Percentiles rank a stretch among this genome's conserved stretches.
These are phyloP conservation scores for Drosophila mauritiana DNA, from an alignment of 1,140 invertebrate species.

Conservation along the genomic window DNA sequence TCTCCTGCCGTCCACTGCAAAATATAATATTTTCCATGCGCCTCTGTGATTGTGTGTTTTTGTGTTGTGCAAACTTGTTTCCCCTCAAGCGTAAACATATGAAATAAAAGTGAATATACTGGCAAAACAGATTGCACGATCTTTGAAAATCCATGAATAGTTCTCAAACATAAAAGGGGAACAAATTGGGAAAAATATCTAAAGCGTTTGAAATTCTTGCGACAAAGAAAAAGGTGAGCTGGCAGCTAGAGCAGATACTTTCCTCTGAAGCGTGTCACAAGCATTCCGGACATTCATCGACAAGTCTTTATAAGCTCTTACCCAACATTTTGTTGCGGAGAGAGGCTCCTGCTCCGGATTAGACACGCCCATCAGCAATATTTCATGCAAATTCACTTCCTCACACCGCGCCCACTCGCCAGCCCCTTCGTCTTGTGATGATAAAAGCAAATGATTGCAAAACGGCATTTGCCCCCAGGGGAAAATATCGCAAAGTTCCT, in stretches of 20 bases:
- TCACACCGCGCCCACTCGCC: neutral
- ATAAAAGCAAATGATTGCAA: constrained; percentile 51
- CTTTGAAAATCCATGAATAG: neutral
- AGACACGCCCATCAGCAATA: constrained; percentile 7
- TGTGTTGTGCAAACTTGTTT: neutral
- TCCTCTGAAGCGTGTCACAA: neutral
- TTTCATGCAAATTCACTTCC: constrained; percentile 38
- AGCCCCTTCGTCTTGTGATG: neutral
- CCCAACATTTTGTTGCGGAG: constrained; percentile 8
- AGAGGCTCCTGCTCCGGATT: constrained; percentile 11
- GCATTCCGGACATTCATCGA: constrained; percentile 23
- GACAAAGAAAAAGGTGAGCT: constrained; percentile 16
- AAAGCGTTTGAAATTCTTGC: constrained; percentile 10
- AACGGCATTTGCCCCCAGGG: constrained; percentile 37
- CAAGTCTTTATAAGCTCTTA: constrained; percentile 20
- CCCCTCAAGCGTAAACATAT: neutral
- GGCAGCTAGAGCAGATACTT: neutral
- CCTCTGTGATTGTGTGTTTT: constrained; percentile 10
- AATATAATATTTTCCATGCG: constrained; percentile 9
- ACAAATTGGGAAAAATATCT: constrained; percentile 7
- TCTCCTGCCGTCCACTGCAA: neutral
- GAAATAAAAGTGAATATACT: constrained; percentile 16
- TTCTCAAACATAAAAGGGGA: constrained; percentile 1
- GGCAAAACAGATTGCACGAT: neutral
- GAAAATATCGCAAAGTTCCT: constrained; percentile 18